A percentile compares a stretch with the other conserved stretches of the same genome.
phyloP scores from a whole-genome alignment of 2,888 invertebrate genomes.

The Habroteleia sp. region DNA sequence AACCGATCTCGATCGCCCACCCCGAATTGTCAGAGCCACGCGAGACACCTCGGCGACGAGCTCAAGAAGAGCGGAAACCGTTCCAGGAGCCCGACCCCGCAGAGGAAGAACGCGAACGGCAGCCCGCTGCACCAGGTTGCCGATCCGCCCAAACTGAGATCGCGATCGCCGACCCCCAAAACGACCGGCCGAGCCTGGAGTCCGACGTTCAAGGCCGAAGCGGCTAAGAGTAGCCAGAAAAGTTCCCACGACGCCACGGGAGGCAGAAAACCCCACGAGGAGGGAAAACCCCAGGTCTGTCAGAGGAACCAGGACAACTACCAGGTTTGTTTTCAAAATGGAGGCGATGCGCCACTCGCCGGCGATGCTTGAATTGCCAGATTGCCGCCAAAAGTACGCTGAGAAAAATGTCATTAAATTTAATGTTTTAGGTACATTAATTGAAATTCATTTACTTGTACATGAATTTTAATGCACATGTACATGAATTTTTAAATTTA shows the following conservation, averaged over 20 bases:
- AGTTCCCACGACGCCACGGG: slow-evolving; percentile 62
- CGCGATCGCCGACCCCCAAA: slow-evolving; percentile 81
- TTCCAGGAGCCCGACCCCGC: slow-evolving; percentile 82
- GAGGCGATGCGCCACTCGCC: no score
- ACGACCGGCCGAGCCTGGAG: slow-evolving; percentile 74
- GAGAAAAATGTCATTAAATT: no score
- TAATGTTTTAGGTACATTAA: no score
- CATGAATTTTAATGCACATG: no score
- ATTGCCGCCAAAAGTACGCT: no score
- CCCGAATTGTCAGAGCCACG: slow-evolving; percentile 72
- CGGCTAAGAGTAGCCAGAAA: slow-evolving; percentile 42
- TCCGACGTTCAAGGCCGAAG: slow-evolving; percentile 70
- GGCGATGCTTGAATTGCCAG: no score
- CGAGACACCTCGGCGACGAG: slow-evolving; percentile 67
- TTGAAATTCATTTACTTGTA: no score
- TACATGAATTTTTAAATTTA: no score
- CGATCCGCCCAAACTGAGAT: slow-evolving; percentile 71
- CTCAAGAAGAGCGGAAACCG: slow-evolving; percentile 75
- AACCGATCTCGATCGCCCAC: slow-evolving; percentile 82
- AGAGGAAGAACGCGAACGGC: slow-evolving; percentile 81
- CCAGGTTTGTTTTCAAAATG: no score
- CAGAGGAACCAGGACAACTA: slow-evolving; percentile 71
- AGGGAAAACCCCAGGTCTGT: slow-evolving; percentile 69
- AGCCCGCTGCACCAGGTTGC: slow-evolving; percentile 73
- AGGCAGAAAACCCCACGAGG: slow-evolving; percentile 68